Conservation (phyloP, 1,140 invertebrate genomes). For the Pogonomyrmex californicus region DNA sequence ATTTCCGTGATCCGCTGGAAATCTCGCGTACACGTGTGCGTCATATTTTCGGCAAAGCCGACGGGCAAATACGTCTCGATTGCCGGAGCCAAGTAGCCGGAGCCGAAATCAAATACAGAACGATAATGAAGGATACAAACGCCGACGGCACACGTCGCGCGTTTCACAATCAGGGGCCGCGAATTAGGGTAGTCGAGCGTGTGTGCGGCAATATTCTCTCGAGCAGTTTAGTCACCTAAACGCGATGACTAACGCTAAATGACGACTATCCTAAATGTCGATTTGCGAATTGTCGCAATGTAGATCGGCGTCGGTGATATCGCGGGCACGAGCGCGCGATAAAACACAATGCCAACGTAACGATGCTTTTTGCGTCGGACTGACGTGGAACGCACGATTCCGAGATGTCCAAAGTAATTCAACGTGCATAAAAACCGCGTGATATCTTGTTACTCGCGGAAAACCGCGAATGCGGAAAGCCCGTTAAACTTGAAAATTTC, state of each 20-base stretch:
- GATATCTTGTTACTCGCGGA: constrained; percentile 1
- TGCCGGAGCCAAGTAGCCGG: constrained; percentile 16
- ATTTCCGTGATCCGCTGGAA: neutral
- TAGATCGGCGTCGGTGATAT: neutral
- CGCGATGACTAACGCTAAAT: neutral
- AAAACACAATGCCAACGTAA: neutral
- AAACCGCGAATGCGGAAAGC: neutral
- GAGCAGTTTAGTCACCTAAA: constrained; percentile 37
- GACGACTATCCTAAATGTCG: neutral
- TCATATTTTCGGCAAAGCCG: constrained; percentile 48
- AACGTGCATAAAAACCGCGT: neutral
- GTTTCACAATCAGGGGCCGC: constrained; percentile 29
- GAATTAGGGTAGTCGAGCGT: constrained; percentile 9
- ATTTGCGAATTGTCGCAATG: constrained; percentile 9
- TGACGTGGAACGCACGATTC: neutral
- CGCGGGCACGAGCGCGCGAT: neutral
- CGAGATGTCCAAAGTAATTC: neutral
- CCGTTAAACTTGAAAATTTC: constrained; percentile 33
- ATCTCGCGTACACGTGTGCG: neutral
- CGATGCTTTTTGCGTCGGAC: neutral
- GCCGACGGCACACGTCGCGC: neutral
- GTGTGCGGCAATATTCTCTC: neutral
- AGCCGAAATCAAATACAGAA: constrained; percentile 47
- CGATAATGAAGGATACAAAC: constrained; percentile 49
- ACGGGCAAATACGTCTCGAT: neutral